phyloP scores from a whole-genome alignment of 2,113 vertebrate species.

The Gobio gobio region DNA sequence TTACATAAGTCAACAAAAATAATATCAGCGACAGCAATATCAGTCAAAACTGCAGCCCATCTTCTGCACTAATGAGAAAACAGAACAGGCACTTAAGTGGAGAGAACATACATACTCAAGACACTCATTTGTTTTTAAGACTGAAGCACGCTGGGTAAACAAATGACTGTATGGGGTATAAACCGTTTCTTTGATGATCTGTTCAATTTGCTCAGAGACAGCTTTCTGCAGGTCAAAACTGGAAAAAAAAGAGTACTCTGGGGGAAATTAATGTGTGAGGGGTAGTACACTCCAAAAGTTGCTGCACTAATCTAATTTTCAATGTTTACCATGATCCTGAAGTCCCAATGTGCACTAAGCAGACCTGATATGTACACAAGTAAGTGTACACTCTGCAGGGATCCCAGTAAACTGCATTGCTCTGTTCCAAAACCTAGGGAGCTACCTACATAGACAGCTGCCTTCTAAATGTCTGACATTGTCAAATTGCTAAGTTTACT shows the following conservation, averaged over 20 bases:
- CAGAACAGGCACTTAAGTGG: conserved; percentile 22
- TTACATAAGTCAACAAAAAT: not conserved
- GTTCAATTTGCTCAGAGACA: not conserved
- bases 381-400: not conserved
- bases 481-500: not conserved
- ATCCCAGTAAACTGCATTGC: not conserved
- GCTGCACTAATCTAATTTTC: not conserved
- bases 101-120: not conserved
- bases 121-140: conserved; percentile 17
- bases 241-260: not conserved
- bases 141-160: not conserved
- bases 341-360: not conserved
- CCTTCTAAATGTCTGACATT: not conserved
- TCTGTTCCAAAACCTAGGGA: too few relatives aligned
- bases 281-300: not conserved
- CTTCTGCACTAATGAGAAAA: conserved; percentile 28
- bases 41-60: not conserved
- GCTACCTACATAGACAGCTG: too few relatives aligned
- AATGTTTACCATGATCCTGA: not conserved
- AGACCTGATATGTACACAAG: not conserved
- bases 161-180: not conserved
- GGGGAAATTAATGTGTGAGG: not conserved
- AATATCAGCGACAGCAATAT: not conserved
- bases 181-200: not conserved
- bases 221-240: not conserved